phyloP scores from a whole-genome alignment of 1,140 invertebrate species.

The Venustaconcha ellipsiformis region DNA sequence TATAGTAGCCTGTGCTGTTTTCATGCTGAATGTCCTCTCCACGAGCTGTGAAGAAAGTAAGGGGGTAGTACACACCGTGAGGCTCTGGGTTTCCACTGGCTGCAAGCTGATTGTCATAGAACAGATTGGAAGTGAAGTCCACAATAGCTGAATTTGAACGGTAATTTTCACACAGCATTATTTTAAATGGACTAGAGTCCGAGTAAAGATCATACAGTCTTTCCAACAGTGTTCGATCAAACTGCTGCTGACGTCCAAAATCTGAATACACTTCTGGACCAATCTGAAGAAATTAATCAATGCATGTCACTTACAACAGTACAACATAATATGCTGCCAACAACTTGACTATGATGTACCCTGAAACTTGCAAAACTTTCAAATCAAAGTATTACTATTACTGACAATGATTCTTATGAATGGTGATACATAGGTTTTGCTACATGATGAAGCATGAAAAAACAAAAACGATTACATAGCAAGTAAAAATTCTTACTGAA shows the following conservation, averaged over 20 bases:
- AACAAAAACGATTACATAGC: too few species aligned
- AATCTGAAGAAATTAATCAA: conserved; percentile 66
- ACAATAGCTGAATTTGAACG: conserved; percentile 87
- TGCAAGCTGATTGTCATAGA: conserved; percentile 84
- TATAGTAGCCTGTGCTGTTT: conserved; percentile 88
- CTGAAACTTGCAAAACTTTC: too few species aligned
- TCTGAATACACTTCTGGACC: conserved; percentile 85
- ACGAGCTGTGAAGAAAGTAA: conserved; percentile 86
- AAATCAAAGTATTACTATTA: too few species aligned
- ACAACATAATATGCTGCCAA: too few species aligned
- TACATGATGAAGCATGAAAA: too few species aligned
- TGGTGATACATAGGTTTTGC: too few species aligned
- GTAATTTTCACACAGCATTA: conserved; percentile 88
- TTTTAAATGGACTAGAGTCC: conserved; percentile 81
- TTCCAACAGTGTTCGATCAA: conserved; percentile 85
- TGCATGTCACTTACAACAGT: too few species aligned
- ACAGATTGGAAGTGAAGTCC: conserved; percentile 83
- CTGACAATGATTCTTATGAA: too few species aligned
- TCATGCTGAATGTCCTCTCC: conserved; percentile 81
- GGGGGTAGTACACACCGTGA: conserved; percentile 79
- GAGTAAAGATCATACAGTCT: conserved; percentile 85
- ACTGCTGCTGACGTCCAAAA: conserved; percentile 81
- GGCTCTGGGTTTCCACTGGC: conserved; percentile 78
- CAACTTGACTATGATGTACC: too few species aligned
- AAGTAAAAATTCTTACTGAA: too few species aligned